Evolutionary conservation across 2,888 invertebrate genomes (phyloP), one percentile per base, ranked within the genome.

Genomic region (Oxycera nigricornis): DNA sequence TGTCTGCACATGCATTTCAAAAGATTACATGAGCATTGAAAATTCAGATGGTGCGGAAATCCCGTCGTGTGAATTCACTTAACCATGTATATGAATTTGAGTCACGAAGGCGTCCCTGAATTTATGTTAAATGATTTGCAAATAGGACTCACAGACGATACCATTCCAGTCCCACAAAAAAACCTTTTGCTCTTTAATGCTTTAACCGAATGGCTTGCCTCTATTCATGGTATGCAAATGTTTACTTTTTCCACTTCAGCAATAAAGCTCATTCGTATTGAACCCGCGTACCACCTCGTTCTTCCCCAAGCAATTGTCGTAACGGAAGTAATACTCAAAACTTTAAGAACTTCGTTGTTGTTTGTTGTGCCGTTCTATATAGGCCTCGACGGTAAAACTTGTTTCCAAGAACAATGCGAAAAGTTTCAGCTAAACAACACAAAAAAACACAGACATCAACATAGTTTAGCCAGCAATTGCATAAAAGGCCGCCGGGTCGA

Each of bases 51-150:
- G 17, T n/a, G 46, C 46, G 46, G 46, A 46, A 46, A 46, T 46
- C 46, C 46, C 46, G 46, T 46, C 17, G 11, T 46, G 46, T 46
- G 46, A 46, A 46, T 46, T 46, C 46, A 46, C 46, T 46, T 46
- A 46, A 2, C 11, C 46, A 46, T 50, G 17, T 55, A 55, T 55
- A 62, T 62, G 62, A 31, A 62, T 62, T 22, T 30, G 17, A 62
- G 62, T 62, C 62, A 62, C 62, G 62, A 62, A 62, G 30, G 31
- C 35, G 59, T 11, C 26, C 59, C 24, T 17, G 26, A 62, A 62
- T 62, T 62, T 62, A 62, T 31, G 62, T 62, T 62, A 35, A 62
- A 62, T 26, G 62, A 62, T 62, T 62, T 62, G 62, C 35, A 62
- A 62, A 35, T 20, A 62, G 35, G 20, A 9, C 62, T 20, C 14